Evolutionary conservation across 1,140 invertebrate species (phyloP).

Genomic region (Ylistrum balloti): DNA sequence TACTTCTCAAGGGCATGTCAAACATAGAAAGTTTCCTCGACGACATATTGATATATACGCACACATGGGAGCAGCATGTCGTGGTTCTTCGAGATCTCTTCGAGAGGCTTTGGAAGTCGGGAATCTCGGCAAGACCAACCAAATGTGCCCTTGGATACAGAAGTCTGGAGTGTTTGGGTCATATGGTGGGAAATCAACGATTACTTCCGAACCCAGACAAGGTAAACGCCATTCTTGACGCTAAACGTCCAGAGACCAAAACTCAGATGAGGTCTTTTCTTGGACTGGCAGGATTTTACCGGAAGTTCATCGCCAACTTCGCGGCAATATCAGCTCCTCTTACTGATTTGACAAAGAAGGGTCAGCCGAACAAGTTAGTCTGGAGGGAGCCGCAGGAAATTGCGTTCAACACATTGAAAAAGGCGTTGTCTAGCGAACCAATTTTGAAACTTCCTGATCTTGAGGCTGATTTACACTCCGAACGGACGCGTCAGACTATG

Average conservation of each 20-base stretch:
- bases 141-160: constrained; percentile 49
- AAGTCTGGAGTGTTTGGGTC: constrained; percentile 46
- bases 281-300: constrained; percentile 61
- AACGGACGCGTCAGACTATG: constrained; percentile 63
- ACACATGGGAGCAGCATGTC: constrained; percentile 55
- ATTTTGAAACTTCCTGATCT: constrained; percentile 76
- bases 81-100: constrained; percentile 45
- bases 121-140: constrained; percentile 53
- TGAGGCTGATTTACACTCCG: constrained; percentile 73
- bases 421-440: constrained; percentile 58
- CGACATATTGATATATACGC: constrained; percentile 51
- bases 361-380: constrained; percentile 57
- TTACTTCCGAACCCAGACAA: constrained; percentile 52
- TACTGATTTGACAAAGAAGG: constrained; percentile 66
- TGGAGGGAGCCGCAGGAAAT: constrained; percentile 63
- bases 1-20: constrained; percentile 57
- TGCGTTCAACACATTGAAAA: constrained; percentile 60
- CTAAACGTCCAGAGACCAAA: constrained; percentile 46
- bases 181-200: constrained; percentile 32
- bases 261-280: constrained; percentile 73
- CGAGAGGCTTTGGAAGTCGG: constrained; percentile 44
- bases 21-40: constrained; percentile 69
- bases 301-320: constrained; percentile 81
- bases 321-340: constrained; percentile 77
- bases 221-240: constrained; percentile 51